phyloP scores from a whole-genome alignment of 1,140 invertebrate species.

The Papilio dardanus region DNA sequence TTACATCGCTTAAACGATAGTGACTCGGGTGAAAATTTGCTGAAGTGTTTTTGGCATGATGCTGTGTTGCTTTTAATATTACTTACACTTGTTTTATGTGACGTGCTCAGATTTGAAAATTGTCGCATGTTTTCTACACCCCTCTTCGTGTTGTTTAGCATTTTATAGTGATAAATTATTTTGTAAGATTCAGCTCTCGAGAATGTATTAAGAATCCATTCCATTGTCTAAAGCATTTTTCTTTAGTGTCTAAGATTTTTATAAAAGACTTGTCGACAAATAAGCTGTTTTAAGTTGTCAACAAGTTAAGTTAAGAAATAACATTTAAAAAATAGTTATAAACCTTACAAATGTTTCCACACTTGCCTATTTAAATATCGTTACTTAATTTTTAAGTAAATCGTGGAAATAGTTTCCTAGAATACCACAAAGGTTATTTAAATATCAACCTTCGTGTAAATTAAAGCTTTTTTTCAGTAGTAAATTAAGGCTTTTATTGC shows the following conservation, averaged over 20 bases:
- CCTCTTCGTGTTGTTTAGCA: background rate
- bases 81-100: constrained; percentile 17
- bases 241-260: background rate
- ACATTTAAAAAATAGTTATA: too few relatives aligned
- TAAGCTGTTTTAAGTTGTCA: too few relatives aligned
- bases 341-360: background rate
- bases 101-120: constrained; percentile 23
- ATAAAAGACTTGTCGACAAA: background rate
- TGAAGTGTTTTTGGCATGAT: constrained; percentile 35
- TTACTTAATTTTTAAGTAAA: background rate
- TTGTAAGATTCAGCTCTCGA: background rate
- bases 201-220: background rate
- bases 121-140: constrained; percentile 15
- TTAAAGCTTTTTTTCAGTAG: constrained; percentile 17
- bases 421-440: background rate
- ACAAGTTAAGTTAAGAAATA: too few relatives aligned
- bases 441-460: background rate
- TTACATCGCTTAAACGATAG: constrained; percentile 15
- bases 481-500: constrained; percentile 13
- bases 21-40: constrained; percentile 31
- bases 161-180: constrained; percentile 23
- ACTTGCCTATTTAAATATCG: background rate
- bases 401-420: background rate
- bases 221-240: background rate
- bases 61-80: constrained; percentile 32